phyloP scores from a whole-genome alignment of 2,888 invertebrate species.

The Incurvaria masculella region DNA sequence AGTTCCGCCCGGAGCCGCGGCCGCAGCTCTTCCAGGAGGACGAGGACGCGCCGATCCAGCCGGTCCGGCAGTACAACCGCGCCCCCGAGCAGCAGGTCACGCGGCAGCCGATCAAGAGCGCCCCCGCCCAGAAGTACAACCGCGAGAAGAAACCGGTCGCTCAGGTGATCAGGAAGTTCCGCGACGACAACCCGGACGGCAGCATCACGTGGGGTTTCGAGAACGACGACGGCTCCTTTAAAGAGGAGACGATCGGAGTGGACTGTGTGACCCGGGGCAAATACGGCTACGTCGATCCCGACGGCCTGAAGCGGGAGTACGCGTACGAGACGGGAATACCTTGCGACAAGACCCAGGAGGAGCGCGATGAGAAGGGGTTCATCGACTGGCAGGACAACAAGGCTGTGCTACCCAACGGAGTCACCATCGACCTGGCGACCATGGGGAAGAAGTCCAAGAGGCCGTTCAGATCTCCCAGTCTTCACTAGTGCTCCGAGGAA shows the following conservation, averaged over 20 bases:
- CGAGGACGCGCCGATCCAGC: conserved; percentile 35
- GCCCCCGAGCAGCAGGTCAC: conserved; percentile 30
- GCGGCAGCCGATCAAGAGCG: conserved; percentile 23
- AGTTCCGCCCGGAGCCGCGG: conserved; percentile 48
- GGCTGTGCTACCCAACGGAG: conserved; percentile 68
- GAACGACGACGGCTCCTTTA: conserved; percentile 84
- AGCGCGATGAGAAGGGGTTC: conserved; percentile 60
- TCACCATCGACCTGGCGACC: conserved; percentile 65
- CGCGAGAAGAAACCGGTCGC: conserved; percentile 67
- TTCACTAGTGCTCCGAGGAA: conserved; percentile 37
- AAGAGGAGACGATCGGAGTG: conserved; percentile 77
- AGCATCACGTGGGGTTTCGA: conserved; percentile 88
- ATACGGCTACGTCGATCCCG: conserved; percentile 83
- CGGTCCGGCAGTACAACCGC: conserved; percentile 44
- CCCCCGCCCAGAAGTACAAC: conserved; percentile 41
- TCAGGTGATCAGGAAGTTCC: conserved; percentile 67
- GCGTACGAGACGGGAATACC: conserved; percentile 78
- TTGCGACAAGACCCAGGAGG: conserved; percentile 59
- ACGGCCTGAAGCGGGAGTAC: conserved; percentile 77
- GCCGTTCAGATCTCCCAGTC: conserved; percentile 56
- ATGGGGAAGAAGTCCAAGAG: conserved; percentile 72
- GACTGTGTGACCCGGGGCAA: conserved; percentile 76
- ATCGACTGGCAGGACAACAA: conserved; percentile 73
- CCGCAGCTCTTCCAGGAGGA: conserved; percentile 43
- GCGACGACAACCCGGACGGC: conserved; percentile 76